Conservation (phyloP, 2,113 vertebrate genomes). For the Eubucco bourcierii region DNA sequence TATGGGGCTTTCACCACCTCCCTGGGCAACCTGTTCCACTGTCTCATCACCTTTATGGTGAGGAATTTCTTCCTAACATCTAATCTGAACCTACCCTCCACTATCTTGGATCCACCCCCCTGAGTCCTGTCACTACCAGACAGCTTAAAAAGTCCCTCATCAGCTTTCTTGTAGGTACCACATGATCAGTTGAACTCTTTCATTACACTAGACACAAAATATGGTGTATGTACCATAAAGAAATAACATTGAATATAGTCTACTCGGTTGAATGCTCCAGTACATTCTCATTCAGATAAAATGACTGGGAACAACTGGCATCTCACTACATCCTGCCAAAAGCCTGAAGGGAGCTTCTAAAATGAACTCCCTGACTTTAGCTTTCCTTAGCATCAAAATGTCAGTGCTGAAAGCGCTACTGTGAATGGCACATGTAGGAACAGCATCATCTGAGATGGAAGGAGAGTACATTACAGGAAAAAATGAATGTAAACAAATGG, state of each 20-base stretch:
- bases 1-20: too few species aligned
- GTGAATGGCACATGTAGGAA: not conserved
- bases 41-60: too few species aligned
- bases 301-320: not conserved
- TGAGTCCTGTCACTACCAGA: too few species aligned
- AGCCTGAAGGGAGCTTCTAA: slow-evolving; percentile 24
- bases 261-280: not conserved
- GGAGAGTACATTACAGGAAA: not conserved
- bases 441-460: not conserved
- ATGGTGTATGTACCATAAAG: not conserved
- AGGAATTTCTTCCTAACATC: too few species aligned
- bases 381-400: not conserved
- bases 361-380: not conserved
- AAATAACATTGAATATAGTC: not conserved
- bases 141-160: too few species aligned
- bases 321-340: slow-evolving; percentile 14
- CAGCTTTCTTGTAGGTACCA: too few species aligned
- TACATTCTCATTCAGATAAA: not conserved
- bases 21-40: too few species aligned
- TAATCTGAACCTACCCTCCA: too few species aligned
- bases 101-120: too few species aligned
- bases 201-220: not conserved
- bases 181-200: not conserved
- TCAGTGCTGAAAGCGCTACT: not conserved
- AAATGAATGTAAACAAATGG: not conserved